Conservation (phyloP, 2,113 vertebrate species). For the Benitochromis conjunctus region DNA sequence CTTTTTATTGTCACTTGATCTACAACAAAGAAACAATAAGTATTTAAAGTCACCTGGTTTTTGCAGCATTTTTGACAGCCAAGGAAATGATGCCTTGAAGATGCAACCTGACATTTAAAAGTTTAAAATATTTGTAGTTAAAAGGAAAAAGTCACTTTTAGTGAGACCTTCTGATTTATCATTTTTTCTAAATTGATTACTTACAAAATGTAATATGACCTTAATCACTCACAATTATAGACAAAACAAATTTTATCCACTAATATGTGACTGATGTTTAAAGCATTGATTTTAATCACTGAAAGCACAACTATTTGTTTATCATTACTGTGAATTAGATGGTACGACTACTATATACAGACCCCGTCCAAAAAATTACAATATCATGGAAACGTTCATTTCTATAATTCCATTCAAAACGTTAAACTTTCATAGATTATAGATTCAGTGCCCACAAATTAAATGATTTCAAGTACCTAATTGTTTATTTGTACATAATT, state of each 20-base stretch:
- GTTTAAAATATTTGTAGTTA: background rate
- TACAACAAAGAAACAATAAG: background rate
- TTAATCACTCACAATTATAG: background rate
- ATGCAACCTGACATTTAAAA: background rate
- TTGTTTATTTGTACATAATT: too few species aligned
- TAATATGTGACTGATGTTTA: background rate
- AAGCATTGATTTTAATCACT: background rate
- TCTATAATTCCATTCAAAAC: too few species aligned
- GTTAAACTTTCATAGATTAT: too few species aligned
- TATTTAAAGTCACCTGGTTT: background rate
- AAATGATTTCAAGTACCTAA: too few species aligned
- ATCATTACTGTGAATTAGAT: background rate
- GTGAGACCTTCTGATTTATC: background rate
- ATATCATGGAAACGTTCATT: too few species aligned
- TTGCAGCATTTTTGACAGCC: background rate
- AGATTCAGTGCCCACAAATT: too few species aligned
- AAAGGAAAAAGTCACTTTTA: background rate
- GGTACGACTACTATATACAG: background rate
- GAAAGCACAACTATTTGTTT: background rate
- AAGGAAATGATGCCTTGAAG: background rate
- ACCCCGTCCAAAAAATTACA: too few species aligned
- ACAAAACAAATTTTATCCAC: background rate
- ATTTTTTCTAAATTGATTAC: background rate
- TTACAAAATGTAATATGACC: background rate
- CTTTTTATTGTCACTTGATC: background rate